These are phyloP conservation scores for Podarcis muralis DNA, from an alignment of 2,113 vertebrate genomes.

Conservation along the genomic window DNA sequence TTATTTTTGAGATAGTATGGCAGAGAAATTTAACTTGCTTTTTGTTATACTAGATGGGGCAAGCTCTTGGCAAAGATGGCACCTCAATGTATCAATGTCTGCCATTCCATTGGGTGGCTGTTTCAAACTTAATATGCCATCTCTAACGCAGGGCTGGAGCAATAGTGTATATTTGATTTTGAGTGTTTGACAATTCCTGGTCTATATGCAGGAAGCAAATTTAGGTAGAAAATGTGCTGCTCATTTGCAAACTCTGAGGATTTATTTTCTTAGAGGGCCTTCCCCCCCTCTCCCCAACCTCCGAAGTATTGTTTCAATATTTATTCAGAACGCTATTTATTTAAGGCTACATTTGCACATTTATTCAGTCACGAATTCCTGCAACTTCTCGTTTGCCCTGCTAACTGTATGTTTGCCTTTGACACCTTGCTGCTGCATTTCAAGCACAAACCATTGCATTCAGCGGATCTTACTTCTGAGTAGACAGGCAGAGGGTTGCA, in stretches of 20 bases:
- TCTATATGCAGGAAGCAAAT: not conserved
- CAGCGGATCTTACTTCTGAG: not conserved
- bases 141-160: not conserved
- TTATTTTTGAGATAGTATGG: constrained; percentile 28
- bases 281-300: not conserved
- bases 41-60: not conserved
- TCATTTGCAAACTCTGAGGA: not conserved
- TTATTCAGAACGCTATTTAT: constrained; percentile 6
- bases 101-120: not conserved
- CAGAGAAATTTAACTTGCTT: constrained; percentile 28
- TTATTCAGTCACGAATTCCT: not conserved
- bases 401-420: not conserved
- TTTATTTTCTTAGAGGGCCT: not conserved
- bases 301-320: not conserved
- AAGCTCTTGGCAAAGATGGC: rapidly evolving
- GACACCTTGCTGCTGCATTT: not conserved
- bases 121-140: not conserved
- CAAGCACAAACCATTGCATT: not conserved
- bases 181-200: not conserved
- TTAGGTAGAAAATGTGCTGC: not conserved
- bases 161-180: not conserved
- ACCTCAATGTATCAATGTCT: not conserved
- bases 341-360: not conserved
- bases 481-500: too few species aligned
- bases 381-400: not conserved